phyloP scores from a whole-genome alignment of 2,113 vertebrate genomes.

The Anoura caudifer region DNA sequence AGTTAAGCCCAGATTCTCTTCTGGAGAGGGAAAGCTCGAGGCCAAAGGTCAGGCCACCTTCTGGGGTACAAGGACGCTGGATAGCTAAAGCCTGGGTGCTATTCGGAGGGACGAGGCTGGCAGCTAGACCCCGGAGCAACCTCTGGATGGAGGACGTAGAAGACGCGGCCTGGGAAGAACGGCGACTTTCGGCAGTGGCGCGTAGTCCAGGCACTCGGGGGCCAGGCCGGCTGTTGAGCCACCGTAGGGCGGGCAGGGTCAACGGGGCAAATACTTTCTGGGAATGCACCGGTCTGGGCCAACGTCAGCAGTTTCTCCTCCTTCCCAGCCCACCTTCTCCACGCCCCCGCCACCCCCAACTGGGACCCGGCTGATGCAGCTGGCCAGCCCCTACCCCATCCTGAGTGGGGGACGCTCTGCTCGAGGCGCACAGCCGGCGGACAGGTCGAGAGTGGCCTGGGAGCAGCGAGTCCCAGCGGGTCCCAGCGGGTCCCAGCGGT shows the following conservation, averaged over 20 bases:
- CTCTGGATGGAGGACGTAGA: not conserved
- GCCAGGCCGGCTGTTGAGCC: not conserved
- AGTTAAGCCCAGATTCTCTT: not conserved
- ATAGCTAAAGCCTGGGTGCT: not conserved
- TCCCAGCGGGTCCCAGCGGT: too few species aligned
- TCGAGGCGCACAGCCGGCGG: not conserved
- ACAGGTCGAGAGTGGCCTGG: not conserved
- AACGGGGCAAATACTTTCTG: conserved; percentile 26
- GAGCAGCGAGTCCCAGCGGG: not conserved
- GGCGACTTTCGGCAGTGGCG: fast-evolving
- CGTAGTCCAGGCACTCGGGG: fast-evolving
- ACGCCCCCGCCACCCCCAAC: too few species aligned
- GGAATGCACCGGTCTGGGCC: not conserved
- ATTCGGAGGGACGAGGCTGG: not conserved
- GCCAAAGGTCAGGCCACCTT: not conserved
- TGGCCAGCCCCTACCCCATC: not conserved
- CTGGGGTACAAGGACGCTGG: not conserved
- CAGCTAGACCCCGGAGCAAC: not conserved
- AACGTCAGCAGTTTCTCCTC: not conserved
- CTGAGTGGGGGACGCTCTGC: fast-evolving
- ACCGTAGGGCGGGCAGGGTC: not conserved
- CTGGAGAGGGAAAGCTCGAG: not conserved
- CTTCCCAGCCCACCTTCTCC: not conserved
- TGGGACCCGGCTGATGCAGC: not conserved
- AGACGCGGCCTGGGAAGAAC: not conserved